Evolutionary conservation across 2,797 vertebrate species (phyloP).

Genomic region (Lithobates sylvaticus): DNA sequence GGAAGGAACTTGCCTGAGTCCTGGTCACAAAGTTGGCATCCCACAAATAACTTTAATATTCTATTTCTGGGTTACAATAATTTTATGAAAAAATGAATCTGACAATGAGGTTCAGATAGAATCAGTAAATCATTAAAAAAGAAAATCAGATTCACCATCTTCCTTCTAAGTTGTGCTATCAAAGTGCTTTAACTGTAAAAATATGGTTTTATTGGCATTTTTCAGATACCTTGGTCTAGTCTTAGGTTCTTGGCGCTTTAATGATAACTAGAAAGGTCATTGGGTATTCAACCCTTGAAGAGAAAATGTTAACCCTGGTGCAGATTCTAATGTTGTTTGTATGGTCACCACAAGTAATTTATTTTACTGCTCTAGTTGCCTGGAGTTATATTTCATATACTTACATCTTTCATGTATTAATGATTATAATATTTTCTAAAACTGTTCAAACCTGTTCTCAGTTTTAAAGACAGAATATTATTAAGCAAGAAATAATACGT

Average conservation of each 20-base stretch:
- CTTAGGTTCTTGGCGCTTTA: background rate
- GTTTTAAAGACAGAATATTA: background rate
- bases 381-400: no score
- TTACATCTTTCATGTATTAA: no score
- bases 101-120: constrained; percentile 25
- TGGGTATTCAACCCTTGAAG: background rate
- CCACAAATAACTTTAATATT: constrained; percentile 35
- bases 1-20: constrained; percentile 50
- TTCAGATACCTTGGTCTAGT: background rate
- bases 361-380: background rate
- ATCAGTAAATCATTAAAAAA: constrained; percentile 1
- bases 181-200: background rate
- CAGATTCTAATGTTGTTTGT: background rate
- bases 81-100: constrained; percentile 13
- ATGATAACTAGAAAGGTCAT: background rate
- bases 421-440: no score
- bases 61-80: constrained; percentile 13
- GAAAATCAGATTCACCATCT: constrained; percentile 6
- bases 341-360: background rate
- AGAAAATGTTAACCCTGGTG: background rate
- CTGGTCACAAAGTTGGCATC: constrained; percentile 40
- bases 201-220: background rate
- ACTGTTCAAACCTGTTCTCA: no score
- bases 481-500: no score
- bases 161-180: background rate